Evolutionary conservation across 2,888 invertebrate species (phyloP), one percentile per base, ranked within the genome.

Genomic region (Lasioglossum morio): DNA sequence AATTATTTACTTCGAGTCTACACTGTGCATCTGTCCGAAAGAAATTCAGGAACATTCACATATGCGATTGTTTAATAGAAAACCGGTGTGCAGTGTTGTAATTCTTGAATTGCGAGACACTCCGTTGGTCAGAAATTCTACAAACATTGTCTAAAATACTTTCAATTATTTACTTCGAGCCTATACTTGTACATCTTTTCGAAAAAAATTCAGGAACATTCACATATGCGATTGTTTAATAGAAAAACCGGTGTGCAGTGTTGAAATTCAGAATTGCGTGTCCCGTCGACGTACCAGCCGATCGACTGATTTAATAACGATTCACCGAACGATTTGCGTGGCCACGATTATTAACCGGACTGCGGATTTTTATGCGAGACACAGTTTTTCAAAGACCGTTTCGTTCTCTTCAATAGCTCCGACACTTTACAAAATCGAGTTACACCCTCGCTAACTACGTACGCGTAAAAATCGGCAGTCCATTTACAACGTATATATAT

Each of bases 281-380:
- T 53, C n/a, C 53, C n/a, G n/a, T 53, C 53, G 53, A 53, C 53
- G 53, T 57, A 12, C n/a, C n/a, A 4, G n/a, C 12, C 57, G 57
- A 4, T n/a, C 12, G 57, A 57, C n/a, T n/a, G 12, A 57, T 12
- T n/a, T 4, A n/a, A 10, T n/a, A 57, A n/a, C n/a, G 57, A 57
- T 57, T 10, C 1, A 57, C n/a, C 57, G 57, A 63, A 63, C 63
- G 63, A 63, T 63, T 63, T 30, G 7, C 63, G 63, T 63, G 63
- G 30, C 63, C 30, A 30, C 19, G 30, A 63, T 63, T 30, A 86
- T 87, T 57, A 23, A 79, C 76, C 79, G 78, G 79, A 81, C 27
- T 30, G 63, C 63, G 2, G 16, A 63, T 63, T 63, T 30, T 63
- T 19, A 16, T 7, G 63, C 63, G 16, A 2, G 16, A 16, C 72